A percentile compares a stretch with the other conserved stretches of the same genome.
These are phyloP conservation scores for Bellardia pandia DNA, from an alignment of 2,888 invertebrate genomes.

Conservation along the genomic window DNA sequence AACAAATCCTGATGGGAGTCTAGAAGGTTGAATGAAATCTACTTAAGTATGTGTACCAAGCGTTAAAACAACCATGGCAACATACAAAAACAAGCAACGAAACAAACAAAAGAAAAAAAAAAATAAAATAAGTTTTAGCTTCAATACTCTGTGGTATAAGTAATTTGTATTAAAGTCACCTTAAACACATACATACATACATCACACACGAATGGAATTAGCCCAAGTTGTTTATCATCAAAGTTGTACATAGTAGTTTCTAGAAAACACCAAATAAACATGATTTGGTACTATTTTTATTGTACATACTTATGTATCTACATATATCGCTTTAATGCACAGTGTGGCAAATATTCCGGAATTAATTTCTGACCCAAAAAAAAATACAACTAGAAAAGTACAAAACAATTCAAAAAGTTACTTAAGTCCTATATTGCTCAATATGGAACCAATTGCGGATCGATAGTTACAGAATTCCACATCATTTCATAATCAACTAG, in stretches of 20 bases:
- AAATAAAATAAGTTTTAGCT: background rate
- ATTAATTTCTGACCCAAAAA: no score
- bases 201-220: constrained; percentile 16
- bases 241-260: background rate
- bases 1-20: constrained; percentile 18
- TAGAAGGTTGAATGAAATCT: background rate
- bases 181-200: constrained; percentile 24
- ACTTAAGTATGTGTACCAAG: constrained; percentile 10
- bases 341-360: background rate
- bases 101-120: background rate
- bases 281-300: background rate
- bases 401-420: no score
- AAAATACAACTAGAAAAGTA: no score
- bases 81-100: background rate
- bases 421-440: no score
- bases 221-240: constrained; percentile 19
- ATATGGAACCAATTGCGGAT: no score
- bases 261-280: constrained; percentile 6
- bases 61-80: constrained; percentile 40
- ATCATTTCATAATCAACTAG: no score
- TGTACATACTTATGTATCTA: no score
- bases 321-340: background rate
- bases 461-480: no score
- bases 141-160: background rate
- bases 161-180: constrained; percentile 14